phyloP scores from a whole-genome alignment of 2,113 vertebrate genomes.

The Phylloscopus trochiloides region DNA sequence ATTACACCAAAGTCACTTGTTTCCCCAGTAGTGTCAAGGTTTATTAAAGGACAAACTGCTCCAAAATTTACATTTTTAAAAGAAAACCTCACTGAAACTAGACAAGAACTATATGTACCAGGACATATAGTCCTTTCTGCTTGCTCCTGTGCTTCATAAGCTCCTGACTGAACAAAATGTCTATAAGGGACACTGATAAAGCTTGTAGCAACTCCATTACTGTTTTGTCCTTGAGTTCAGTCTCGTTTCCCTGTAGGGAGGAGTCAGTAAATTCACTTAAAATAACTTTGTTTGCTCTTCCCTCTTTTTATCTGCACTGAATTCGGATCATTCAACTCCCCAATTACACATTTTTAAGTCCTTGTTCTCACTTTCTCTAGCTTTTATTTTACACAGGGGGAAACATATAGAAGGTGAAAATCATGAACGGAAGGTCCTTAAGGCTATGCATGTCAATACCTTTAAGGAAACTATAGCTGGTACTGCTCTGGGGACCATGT shows the following conservation, averaged over 20 bases:
- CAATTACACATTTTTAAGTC: not conserved
- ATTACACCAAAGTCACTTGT: not conserved
- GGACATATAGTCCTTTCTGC: not conserved
- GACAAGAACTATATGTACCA: not conserved
- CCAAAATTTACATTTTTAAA: conserved; percentile 23
- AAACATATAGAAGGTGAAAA: not conserved
- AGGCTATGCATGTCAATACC: not conserved
- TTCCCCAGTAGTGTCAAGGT: not conserved
- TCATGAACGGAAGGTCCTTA: not conserved
- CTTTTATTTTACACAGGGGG: not conserved
- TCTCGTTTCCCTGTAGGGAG: not conserved
- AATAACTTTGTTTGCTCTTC: not conserved
- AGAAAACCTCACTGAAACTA: not conserved
- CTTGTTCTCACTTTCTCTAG: not conserved
- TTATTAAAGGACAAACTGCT: not conserved
- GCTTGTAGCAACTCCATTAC: not conserved
- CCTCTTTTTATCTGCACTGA: not conserved
- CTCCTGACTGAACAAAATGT: not conserved
- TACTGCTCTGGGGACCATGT: not conserved
- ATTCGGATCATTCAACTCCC: not conserved
- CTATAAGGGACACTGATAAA: not conserved
- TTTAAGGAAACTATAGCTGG: not conserved
- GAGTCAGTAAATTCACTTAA: not conserved
- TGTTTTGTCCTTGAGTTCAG: not conserved
- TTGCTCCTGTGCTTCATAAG: not conserved